phyloP scores from a whole-genome alignment of 2,113 vertebrate species.

The Vulpes vulpes region DNA sequence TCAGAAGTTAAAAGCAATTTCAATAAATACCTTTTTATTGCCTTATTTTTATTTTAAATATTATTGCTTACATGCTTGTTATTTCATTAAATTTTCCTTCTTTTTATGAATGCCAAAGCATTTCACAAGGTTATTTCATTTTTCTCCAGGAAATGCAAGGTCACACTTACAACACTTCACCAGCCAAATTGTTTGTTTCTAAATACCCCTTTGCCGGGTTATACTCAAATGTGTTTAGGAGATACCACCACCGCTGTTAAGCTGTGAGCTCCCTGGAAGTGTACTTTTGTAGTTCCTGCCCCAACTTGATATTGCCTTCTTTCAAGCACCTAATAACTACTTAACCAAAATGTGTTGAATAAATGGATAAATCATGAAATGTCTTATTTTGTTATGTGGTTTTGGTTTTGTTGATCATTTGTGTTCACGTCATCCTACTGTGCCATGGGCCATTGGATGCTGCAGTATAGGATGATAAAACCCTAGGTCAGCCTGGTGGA shows the following conservation, averaged over 20 bases:
- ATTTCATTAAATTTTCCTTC: constrained; percentile 50
- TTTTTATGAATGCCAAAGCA: constrained; percentile 60
- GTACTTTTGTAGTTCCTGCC: rapidly evolving
- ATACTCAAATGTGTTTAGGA: not conserved
- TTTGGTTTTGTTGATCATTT: not conserved
- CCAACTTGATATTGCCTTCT: not conserved
- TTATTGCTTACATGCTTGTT: constrained; percentile 26
- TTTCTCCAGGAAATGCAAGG: constrained; percentile 57
- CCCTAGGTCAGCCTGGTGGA: not conserved
- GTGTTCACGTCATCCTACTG: not conserved
- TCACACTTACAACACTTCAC: not conserved
- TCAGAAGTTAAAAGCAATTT: constrained; percentile 50
- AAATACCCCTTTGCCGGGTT: not conserved
- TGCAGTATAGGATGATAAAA: rapidly evolving
- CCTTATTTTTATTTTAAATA: constrained; percentile 70
- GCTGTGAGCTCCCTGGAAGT: not conserved
- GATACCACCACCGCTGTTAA: not conserved
- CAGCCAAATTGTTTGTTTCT: constrained; percentile 10
- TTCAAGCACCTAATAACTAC: not conserved
- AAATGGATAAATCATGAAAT: not conserved
- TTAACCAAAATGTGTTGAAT: not conserved
- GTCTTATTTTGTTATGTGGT: not conserved
- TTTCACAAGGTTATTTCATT: constrained; percentile 1
- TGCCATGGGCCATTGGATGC: not conserved
- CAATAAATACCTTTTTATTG: constrained; percentile 51